Evolutionary conservation across 2,797 vertebrate genomes (phyloP).

Genomic region (Eutrigla gurnardus): DNA sequence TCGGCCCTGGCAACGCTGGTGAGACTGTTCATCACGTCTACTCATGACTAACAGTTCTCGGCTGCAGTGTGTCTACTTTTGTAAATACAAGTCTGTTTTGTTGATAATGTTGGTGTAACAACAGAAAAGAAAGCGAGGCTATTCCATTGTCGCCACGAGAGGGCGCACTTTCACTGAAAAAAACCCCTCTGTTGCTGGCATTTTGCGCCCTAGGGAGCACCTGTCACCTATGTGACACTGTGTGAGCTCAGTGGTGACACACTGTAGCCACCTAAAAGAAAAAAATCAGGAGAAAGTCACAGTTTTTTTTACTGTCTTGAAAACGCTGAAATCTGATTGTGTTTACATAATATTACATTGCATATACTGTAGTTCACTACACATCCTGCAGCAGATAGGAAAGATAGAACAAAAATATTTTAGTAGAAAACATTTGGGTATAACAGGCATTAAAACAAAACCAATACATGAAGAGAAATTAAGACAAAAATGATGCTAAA

Average conservation of each 20-base stretch:
- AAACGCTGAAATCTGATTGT: constrained; percentile 53
- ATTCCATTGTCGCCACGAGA: too few species aligned
- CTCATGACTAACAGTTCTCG: too few species aligned
- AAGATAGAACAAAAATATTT: constrained; percentile 15
- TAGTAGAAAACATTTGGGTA: constrained; percentile 24
- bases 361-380: constrained; percentile 36
- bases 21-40: too few species aligned
- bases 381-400: constrained; percentile 16
- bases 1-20: too few species aligned
- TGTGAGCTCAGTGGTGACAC: not conserved
- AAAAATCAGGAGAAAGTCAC: constrained; percentile 34
- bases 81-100: too few species aligned
- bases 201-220: too few species aligned
- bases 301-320: constrained; percentile 63
- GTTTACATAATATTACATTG: constrained; percentile 54
- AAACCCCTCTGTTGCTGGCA: too few species aligned
- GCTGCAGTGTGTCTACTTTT: too few species aligned
- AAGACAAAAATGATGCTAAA: constrained; percentile 8
- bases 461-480: constrained; percentile 25
- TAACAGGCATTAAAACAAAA: constrained; percentile 36
- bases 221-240: not conserved
- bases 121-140: too few species aligned
- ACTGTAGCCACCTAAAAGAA: not conserved
- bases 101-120: too few species aligned
- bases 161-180: too few species aligned